Evolutionary conservation across 2,888 invertebrate genomes (phyloP).

Genomic region (Cerastis leucographa): DNA sequence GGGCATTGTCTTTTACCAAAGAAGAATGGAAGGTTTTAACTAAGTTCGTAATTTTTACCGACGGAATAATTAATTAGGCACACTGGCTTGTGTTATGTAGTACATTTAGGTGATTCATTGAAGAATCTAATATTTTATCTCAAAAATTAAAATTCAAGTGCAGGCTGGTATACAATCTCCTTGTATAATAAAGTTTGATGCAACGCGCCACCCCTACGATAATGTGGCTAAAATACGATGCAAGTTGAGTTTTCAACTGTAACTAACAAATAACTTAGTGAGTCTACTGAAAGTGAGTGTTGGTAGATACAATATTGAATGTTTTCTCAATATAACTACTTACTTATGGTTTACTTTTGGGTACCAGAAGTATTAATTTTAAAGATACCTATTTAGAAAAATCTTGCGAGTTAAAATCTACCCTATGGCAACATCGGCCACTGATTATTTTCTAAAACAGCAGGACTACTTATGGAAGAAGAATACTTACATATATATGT

Average conservation of each 20-base stretch:
- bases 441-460: neutral
- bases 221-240: constrained; percentile 52
- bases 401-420: neutral
- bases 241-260: constrained; percentile 35
- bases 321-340: neutral
- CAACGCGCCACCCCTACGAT: constrained; percentile 41
- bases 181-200: neutral
- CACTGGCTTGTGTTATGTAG: neutral
- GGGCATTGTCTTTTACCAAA: too few species aligned
- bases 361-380: neutral
- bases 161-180: neutral
- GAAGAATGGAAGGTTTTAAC: neutral
- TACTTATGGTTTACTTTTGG: neutral
- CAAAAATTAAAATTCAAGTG: neutral
- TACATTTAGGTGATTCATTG: neutral
- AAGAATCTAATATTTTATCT: neutral
- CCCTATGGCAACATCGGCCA: neutral
- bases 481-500: neutral
- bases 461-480: neutral
- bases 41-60: neutral
- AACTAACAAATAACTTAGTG: constrained; percentile 47
- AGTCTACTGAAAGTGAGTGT: constrained; percentile 11
- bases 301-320: neutral
- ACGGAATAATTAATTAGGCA: neutral
- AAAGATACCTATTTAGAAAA: neutral